Evolutionary conservation across 2,113 vertebrate species (phyloP), one percentile per base, ranked within the genome.

Genomic region (Electrona antarctica): DNA sequence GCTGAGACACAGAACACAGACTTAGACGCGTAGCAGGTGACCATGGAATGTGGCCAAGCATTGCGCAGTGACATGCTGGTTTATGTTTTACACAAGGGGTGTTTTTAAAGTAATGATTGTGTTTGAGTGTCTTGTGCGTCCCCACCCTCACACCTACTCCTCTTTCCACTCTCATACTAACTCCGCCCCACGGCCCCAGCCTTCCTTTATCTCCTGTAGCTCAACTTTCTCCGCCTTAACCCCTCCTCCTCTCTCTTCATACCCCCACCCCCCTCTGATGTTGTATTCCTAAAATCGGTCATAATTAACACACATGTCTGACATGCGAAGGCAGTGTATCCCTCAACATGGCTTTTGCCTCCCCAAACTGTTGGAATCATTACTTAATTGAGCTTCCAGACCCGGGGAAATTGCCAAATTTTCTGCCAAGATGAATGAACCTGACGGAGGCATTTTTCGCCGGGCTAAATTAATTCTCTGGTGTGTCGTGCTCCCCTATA

Each of bases 401-500:
- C 86, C 72, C 57, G 68, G 72, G 74, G 78, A 85, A 81, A 79
- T 71, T 84, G 90, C 87, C 86, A 91, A 80, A 89, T 80, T 78
- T 71, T 65, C 73, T 11, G 60, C 82, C 57, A 83, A 92, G 90
- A 92, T 76, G 79, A 85, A 93, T 91, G 87, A 87, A 85, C 75
- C 82, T 85, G 84, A 86, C 82, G 69, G 55, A 68, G 71, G 72
- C 77, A 69, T 70, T 82, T 82, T 84, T 84, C 66, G 56, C 81
- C 80, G 11, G 52, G 87, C 82, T 47, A 92, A 91, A 92, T 91
- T 79, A 92, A 90, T 93, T 88, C 87, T 90, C 81, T 73, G 73
- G 77, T 76, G 85, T 69, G 89, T 88, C 87, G 67, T 65, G 65
- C 83, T 77, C 86, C 85, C 87, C 89, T 79, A 79, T 85, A 78